A percentile compares a stretch with the other conserved stretches of the same genome.
Evolutionary conservation across 2,888 invertebrate genomes (phyloP).

Genomic region (Clivina fossor): DNA sequence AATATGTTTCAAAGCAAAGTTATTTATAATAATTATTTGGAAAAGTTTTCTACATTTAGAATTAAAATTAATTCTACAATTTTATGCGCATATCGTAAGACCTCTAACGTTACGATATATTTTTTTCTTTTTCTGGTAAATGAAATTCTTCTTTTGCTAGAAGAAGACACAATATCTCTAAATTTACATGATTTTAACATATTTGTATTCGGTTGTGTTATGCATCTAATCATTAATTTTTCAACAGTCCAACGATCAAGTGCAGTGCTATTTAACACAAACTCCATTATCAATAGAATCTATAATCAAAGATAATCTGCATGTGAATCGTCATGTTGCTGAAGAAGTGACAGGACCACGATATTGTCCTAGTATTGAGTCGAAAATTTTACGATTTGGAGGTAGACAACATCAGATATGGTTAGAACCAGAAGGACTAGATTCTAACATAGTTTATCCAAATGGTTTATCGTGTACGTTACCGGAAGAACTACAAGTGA

Average conservation of each 20-base stretch:
- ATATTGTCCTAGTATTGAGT: constrained; percentile 89
- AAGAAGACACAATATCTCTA: too few species aligned
- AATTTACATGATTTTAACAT: too few species aligned
- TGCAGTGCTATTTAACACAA: constrained; percentile 69
- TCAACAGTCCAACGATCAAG: constrained; percentile 65
- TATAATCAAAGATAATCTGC: constrained; percentile 71
- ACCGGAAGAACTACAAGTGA: constrained; percentile 72
- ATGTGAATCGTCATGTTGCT: constrained; percentile 73
- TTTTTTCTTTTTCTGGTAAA: too few species aligned
- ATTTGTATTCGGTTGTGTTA: too few species aligned
- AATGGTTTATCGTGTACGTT: constrained; percentile 84
- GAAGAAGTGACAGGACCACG: constrained; percentile 76
- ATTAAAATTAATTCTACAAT: too few species aligned
- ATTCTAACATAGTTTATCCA: constrained; percentile 76
- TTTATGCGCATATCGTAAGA: too few species aligned
- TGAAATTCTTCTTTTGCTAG: too few species aligned
- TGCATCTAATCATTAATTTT: too few species aligned
- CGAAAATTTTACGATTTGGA: constrained; percentile 76
- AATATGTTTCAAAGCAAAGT: too few species aligned
- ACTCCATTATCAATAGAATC: constrained; percentile 66
- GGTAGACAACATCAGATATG: constrained; percentile 71
- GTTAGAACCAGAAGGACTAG: constrained; percentile 86
- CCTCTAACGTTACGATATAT: too few species aligned
- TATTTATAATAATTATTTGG: too few species aligned
- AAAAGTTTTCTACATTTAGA: too few species aligned